Base-by-base conservation (phyloP, 2,888 invertebrate species). In the Caenorhabditis virilis region DNA sequence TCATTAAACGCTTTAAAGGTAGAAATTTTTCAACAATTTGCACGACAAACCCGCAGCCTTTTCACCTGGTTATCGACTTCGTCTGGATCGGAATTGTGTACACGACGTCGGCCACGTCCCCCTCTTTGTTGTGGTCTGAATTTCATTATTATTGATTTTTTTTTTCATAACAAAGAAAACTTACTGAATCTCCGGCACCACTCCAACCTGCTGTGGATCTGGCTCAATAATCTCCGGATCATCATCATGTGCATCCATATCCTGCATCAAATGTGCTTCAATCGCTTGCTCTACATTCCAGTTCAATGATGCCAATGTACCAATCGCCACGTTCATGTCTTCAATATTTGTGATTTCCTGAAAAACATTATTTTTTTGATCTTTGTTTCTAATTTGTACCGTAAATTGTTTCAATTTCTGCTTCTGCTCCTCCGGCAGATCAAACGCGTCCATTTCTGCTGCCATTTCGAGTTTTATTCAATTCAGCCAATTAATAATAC, bases 261-360 rank as follows among this genome's bases (percentile, higher is more conserved):
- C 59, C 5, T 53, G 61, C 66, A 58, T 55, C 20, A 72, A 52
- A 27, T 63, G 60, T 1, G 67, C 59, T 36, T 72, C 72, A 25
- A 72, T 67, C 0, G 72, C 72, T 23, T 48, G 54, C 51, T 76
- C 73, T 25, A 76, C 41, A 51, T 76, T 69, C 72, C 72, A 76
- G 36, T 72, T 54, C 23, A 74, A 45, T 22, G 76, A 76, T 2
- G 60, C 72, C 16, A 76, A 48, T 2, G 71, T 72, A n/a, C 60
- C 60, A 16, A 67, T 22, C 5, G 74, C 72, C 5, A 74, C 52
- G 2, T 71, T 62, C 39, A 39, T 43, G 36, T 76, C 76, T 16
- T 69, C 59, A 22, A 68, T 35, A 35, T 68, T 58, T 18, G 72
- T 62, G 27, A 76, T 53, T 35, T 76, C 76, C 76, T 75, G 42